Percentiles rank a stretch among this genome's conserved stretches.
Evolutionary conservation across 2,888 invertebrate genomes (phyloP).

Genomic region (Rhorus exstirpatorius): DNA sequence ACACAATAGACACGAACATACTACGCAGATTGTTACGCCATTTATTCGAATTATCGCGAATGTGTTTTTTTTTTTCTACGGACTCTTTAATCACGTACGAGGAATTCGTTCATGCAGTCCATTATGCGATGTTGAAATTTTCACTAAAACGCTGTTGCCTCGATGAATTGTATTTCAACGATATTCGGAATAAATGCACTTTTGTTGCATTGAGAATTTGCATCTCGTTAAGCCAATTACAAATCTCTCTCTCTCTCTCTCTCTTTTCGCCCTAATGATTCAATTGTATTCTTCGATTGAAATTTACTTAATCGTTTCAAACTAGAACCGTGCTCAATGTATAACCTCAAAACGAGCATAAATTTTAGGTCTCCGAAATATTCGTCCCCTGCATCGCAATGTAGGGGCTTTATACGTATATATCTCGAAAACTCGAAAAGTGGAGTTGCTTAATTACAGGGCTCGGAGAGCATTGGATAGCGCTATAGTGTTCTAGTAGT

Average conservation of each 20-base stretch:
- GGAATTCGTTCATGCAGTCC: neutral
- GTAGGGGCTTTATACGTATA: neutral
- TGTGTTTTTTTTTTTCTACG: neutral
- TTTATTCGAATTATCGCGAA: slow-evolving; percentile 13
- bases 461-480: neutral
- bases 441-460: neutral
- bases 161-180: slow-evolving; percentile 27
- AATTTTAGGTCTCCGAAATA: neutral
- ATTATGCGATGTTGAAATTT: slow-evolving; percentile 33
- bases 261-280: slow-evolving; percentile 34
- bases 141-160: neutral
- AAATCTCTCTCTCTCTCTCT: slow-evolving; percentile 7
- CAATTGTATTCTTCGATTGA: slow-evolving; percentile 34
- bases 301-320: slow-evolving; percentile 29
- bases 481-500: neutral
- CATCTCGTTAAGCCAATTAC: slow-evolving; percentile 50
- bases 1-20: neutral
- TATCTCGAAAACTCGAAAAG: neutral
- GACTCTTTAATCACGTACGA: slow-evolving; percentile 43
- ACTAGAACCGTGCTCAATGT: neutral
- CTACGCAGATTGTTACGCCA: neutral
- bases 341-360: neutral
- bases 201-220: slow-evolving; percentile 43
- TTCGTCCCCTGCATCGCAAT: neutral
- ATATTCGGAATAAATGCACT: slow-evolving; percentile 19